These are phyloP conservation scores for Ursus arctos DNA, from an alignment of 2,113 vertebrate genomes.

Conservation along the genomic window DNA sequence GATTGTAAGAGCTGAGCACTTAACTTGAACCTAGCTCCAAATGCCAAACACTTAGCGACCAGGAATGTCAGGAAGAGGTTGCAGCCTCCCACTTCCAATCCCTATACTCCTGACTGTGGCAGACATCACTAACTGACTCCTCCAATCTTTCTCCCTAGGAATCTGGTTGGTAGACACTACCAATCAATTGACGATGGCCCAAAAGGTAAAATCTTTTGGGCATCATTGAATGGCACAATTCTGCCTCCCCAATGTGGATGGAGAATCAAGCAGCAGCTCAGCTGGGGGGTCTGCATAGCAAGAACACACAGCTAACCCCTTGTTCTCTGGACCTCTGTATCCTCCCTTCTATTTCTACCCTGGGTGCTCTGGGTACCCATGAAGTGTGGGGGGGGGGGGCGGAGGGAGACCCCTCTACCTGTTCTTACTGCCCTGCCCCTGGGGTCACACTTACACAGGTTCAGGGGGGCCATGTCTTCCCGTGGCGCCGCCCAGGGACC, in stretches of 20 bases:
- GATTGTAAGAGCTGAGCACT: background rate
- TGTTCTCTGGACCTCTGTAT: background rate
- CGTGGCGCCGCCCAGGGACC: conserved; percentile 84
- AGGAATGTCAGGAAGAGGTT: background rate
- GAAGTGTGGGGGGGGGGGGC: accelerated
- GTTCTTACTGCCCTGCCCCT: background rate
- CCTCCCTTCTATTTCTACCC: conserved; percentile 53
- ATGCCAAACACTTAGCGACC: background rate
- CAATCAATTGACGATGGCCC: background rate
- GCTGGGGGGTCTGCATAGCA: background rate
- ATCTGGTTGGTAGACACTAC: background rate
- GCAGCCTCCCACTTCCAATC: background rate
- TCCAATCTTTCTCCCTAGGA: background rate
- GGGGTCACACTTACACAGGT: conserved; percentile 87
- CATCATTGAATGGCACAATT: background rate
- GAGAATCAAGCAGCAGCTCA: background rate
- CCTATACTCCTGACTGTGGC: background rate
- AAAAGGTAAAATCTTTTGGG: background rate
- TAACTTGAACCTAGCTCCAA: background rate
- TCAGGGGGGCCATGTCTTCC: conserved; percentile 88
- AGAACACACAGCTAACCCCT: background rate
- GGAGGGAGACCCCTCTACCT: background rate
- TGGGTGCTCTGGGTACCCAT: background rate
- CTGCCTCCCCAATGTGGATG: background rate
- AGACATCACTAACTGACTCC: conserved; percentile 21